These are phyloP conservation scores for Blera fallax DNA, from an alignment of 2,888 invertebrate genomes.

Conservation along the genomic window DNA sequence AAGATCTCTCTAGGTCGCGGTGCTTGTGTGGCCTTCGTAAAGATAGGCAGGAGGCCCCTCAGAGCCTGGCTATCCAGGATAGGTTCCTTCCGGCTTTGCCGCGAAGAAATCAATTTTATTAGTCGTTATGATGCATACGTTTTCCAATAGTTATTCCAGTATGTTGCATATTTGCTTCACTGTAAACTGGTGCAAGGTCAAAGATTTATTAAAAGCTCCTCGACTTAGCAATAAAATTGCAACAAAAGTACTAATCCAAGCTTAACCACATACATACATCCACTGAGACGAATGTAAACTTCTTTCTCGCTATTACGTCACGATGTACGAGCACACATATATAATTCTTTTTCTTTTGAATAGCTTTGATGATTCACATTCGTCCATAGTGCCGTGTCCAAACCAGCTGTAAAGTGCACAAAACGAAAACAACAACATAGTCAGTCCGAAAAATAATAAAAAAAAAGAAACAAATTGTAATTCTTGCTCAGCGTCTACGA, in stretches of 20 bases:
- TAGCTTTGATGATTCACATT: conserved; percentile 16
- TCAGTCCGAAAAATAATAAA: background rate
- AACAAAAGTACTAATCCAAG: background rate
- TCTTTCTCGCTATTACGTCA: background rate
- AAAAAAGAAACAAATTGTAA: background rate
- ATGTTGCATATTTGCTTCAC: no score
- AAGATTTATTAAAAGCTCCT: background rate
- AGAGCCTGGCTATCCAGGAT: no score
- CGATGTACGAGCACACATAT: background rate
- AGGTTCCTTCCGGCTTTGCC: no score
- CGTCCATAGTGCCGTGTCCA: background rate
- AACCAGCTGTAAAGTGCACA: background rate
- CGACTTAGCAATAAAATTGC: background rate
- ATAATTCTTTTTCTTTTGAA: background rate
- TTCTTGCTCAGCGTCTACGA: conserved; percentile 23
- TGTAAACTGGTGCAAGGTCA: background rate
- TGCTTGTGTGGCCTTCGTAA: no score
- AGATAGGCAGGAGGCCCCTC: no score
- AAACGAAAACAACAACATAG: conserved; percentile 5
- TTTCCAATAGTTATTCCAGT: no score
- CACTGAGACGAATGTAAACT: background rate
- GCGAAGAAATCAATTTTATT: no score
- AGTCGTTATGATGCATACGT: no score
- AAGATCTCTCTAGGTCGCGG: no score
- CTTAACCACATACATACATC: background rate